Evolutionary conservation across 2,888 invertebrate genomes (phyloP).

Genomic region (Andrena bicolor): DNA sequence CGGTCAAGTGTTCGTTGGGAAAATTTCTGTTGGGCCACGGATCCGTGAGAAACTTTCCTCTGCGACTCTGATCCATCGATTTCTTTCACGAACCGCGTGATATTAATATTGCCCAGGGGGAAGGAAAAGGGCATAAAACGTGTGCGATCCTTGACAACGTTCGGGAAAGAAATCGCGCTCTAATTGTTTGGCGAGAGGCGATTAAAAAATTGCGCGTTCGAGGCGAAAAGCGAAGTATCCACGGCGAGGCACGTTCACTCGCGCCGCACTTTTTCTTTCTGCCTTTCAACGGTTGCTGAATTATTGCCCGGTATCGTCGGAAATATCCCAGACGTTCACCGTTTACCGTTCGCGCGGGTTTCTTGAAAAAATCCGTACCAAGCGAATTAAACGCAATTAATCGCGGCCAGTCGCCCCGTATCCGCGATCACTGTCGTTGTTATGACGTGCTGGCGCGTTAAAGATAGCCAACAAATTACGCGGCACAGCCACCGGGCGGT

Average conservation of each 20-base stretch:
- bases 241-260: neutral
- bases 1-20: conserved; percentile 62
- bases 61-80: neutral
- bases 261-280: conserved; percentile 18
- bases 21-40: conserved; percentile 7
- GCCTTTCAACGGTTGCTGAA: conserved; percentile 43
- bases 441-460: conserved; percentile 60
- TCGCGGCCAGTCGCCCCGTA: conserved; percentile 29
- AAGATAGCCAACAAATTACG: conserved; percentile 49
- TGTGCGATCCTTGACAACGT: neutral
- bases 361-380: conserved; percentile 53
- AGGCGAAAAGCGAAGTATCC: conserved; percentile 23
- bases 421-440: conserved; percentile 34
- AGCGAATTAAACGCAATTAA: conserved; percentile 60
- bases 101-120: neutral
- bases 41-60: conserved; percentile 57
- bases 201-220: conserved; percentile 19
- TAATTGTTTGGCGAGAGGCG: neutral
- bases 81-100: neutral
- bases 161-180: neutral
- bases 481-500: neutral
- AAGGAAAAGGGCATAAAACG: neutral
- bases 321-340: conserved; percentile 43
- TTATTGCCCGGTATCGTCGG: conserved; percentile 39
- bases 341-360: conserved; percentile 23